Base-by-base conservation (phyloP, 2,113 vertebrate genomes). In the Gobio gobio region DNA sequence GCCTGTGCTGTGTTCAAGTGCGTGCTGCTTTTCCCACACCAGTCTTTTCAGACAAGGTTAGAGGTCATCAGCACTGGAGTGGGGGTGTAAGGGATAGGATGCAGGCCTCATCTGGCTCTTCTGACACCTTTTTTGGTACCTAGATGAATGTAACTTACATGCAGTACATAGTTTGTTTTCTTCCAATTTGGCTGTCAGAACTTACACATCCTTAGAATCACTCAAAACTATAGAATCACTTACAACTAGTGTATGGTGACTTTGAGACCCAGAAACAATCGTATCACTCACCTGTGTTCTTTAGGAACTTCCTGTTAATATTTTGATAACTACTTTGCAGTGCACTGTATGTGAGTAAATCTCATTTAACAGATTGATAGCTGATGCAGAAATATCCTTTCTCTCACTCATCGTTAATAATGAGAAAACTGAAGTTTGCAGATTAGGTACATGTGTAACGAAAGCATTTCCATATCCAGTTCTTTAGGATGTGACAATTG, bases 11-110 rank as follows among this genome's bases (percentile, higher is more conserved):
- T 89, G 91, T 91, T 92, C 92, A 94, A 90, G 93, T 95, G 93
- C 88, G 92, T 87, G 85, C 94, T 92, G 91, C 93, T 81, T 96
- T 97, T 97, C 96, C 96, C 96, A 97, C 96, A 96, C 92, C 96
- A 93, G 85, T 94, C 93, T 95, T 94, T 95, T 79, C 94, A 95
- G 95, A 95, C 47, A 20, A 95, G 95, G 95, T 96, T 95, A 95
- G 95, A 95, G 95, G 95, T 96, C 95, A 95, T 95, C 94, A 94
- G 94, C 88, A 88, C 33, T 61, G 66, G 14, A 82, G 49, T 83
- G 43, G 29, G 82, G 81, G 36, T 74, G 26, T 49, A 68, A 58
- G 51, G 40, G 64, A 63, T 24, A 74, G 66, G 84, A 36, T 68
- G 14, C 45, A 58, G 74, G 86, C 58, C 83, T 85, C 24, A 61